Evolutionary conservation across 2,888 invertebrate species (phyloP).

Genomic region (Neuroscelio doddi): DNA sequence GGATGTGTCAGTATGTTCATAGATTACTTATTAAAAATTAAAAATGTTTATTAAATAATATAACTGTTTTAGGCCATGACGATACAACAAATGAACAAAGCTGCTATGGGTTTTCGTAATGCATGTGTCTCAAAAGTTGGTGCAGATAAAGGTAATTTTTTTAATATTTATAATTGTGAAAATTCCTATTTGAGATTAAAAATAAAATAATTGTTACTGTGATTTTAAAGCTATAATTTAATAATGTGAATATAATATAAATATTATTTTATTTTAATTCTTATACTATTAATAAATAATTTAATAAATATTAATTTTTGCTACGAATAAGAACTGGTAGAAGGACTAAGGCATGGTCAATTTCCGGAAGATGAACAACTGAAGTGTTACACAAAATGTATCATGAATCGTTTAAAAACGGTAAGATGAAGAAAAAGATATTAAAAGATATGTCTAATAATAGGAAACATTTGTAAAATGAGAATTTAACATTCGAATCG

Average conservation of each 20-base stretch:
- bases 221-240: no score
- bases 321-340: background rate
- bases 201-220: background rate
- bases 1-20: constrained; percentile 1
- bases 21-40: background rate
- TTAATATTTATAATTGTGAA: no score
- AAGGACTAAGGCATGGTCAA: background rate
- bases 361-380: background rate
- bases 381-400: background rate
- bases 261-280: no score
- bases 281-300: no score
- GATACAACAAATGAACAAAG: constrained; percentile 1
- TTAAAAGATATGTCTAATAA: background rate
- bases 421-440: background rate
- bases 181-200: background rate
- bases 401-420: constrained; percentile 1
- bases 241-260: no score
- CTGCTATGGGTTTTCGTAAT: background rate
- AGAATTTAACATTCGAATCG: no score
- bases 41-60: background rate
- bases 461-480: background rate
- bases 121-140: constrained; percentile 3
- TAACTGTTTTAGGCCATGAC: background rate
- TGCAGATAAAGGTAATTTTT: background rate
- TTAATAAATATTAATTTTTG: background rate